These are phyloP conservation scores for Sthenelais limicola DNA, from an alignment of 2,888 invertebrate species.

Conservation along the genomic window DNA sequence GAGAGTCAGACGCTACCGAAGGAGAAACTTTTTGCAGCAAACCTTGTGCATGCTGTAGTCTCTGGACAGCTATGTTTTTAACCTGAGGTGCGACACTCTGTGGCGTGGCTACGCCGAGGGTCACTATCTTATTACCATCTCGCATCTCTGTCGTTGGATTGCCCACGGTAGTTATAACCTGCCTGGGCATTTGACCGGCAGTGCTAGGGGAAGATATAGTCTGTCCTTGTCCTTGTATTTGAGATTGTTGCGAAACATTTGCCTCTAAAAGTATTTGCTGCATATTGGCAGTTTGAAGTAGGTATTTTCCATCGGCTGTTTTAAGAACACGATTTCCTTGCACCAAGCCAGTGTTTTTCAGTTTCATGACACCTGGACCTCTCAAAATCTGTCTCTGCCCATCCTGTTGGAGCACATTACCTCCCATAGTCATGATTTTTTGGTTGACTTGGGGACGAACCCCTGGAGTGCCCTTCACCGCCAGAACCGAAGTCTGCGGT, in stretches of 20 bases:
- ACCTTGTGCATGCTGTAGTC: background rate
- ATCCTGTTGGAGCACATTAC: slow-evolving; percentile 3
- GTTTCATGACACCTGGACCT: background rate
- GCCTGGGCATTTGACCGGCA: too few species aligned
- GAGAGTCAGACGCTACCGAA: background rate
- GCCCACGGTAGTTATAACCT: too few species aligned
- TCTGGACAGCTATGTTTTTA: too few species aligned
- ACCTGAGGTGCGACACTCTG: too few species aligned
- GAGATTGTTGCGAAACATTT: background rate
- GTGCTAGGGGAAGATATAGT: background rate
- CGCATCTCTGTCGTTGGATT: too few species aligned
- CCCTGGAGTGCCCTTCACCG: background rate
- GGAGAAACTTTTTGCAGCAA: background rate
- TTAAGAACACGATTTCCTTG: background rate
- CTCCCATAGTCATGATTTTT: too few species aligned
- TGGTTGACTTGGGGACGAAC: too few species aligned
- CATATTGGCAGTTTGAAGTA: background rate
- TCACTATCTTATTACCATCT: too few species aligned
- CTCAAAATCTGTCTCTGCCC: background rate
- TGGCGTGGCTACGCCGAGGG: too few species aligned
- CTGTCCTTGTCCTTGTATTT: background rate
- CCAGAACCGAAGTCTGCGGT: background rate
- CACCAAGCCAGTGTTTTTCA: background rate
- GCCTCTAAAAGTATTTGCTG: background rate
- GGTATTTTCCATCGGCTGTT: background rate